Base-by-base conservation (phyloP, 2,888 invertebrate species). In the Globia sparganii region DNA sequence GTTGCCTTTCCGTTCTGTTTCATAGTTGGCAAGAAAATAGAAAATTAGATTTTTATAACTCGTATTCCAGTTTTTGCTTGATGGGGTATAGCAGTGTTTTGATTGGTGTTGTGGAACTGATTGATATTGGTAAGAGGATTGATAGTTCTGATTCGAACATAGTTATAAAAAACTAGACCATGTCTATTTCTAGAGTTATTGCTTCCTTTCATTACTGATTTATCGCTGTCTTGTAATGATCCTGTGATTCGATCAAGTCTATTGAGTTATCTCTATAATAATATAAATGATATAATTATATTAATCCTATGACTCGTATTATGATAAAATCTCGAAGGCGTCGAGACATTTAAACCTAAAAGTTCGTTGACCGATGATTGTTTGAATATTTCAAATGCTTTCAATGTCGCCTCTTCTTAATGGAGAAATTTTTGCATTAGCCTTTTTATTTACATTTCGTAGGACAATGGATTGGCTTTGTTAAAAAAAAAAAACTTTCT, bases 1-100 rank as follows among this genome's bases (percentile, higher is more conserved):
- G 88, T 91, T 87, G 88, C 81, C 87, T 92, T 93, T 94, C 93
- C 93, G 93, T 91, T 92, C 91, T 91, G 89, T 88, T 91, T 91
- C 87, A 88, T 90, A 88, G 83, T 78, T 84, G 73, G 69, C 75
- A 84, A 84, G 82, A 86, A 83, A 80, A 83, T 88, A 86, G 86
- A 79, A 83, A 88, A 87, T 85, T 85, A 49, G 43, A 72, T 81
- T 79, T 83, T 82, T 88, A 75, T 88, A 82, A 79, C 78, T 74
- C 77, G 68, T 74, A 65, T 80, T 71, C 56, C 67, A 70, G 81
- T 77, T 66, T 80, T 68, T 72, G 37, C 62, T 67, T 76, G 13
- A 56, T 73, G 34, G 62, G 72, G 28, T 75, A n/a, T 69, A 31
- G 40, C 21, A 15, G 28, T 69, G 61, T 79, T 70, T 65, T 62